Percentiles rank a stretch among this genome's conserved stretches.
These are phyloP conservation scores for Ceyx cyanopectus DNA, from an alignment of 2,113 vertebrate species.

Conservation along the genomic window DNA sequence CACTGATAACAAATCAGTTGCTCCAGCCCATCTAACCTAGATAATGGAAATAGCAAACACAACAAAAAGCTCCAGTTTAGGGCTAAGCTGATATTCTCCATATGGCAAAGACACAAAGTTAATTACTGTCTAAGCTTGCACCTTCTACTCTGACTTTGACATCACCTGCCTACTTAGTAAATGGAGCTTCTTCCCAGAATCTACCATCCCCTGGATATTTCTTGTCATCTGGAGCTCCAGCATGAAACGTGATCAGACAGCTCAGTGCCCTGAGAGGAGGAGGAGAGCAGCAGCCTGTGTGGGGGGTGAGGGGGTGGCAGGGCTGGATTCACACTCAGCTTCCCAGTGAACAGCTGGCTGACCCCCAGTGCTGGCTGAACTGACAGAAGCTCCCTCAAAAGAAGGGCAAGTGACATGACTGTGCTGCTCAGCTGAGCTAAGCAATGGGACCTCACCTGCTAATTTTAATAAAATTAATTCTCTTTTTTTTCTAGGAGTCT, in stretches of 20 bases:
- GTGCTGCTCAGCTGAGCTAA: neutral
- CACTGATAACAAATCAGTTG: neutral
- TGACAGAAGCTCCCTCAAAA: neutral
- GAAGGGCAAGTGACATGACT: neutral
- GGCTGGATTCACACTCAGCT: neutral
- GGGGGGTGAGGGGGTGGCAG: neutral
- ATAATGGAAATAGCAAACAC: neutral
- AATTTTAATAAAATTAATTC: neutral
- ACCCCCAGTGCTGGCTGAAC: neutral
- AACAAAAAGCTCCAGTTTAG: neutral
- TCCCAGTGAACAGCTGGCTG: neutral
- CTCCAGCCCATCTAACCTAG: neutral
- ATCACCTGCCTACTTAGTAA: neutral
- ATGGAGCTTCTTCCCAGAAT: neutral
- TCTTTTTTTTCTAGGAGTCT: neutral
- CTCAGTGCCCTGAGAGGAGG: fast-evolving
- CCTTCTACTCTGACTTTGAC: neutral
- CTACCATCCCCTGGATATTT: neutral
- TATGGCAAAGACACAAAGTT: neutral
- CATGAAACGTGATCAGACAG: fast-evolving
- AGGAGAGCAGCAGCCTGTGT: neutral
- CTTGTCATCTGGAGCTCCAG: neutral
- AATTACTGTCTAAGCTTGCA: neutral
- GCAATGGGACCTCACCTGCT: neutral
- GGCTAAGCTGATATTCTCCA: neutral